Evolutionary conservation across 2,888 invertebrate species (phyloP), one percentile per base, ranked within the genome.

Genomic region (Stratiomys singularior): DNA sequence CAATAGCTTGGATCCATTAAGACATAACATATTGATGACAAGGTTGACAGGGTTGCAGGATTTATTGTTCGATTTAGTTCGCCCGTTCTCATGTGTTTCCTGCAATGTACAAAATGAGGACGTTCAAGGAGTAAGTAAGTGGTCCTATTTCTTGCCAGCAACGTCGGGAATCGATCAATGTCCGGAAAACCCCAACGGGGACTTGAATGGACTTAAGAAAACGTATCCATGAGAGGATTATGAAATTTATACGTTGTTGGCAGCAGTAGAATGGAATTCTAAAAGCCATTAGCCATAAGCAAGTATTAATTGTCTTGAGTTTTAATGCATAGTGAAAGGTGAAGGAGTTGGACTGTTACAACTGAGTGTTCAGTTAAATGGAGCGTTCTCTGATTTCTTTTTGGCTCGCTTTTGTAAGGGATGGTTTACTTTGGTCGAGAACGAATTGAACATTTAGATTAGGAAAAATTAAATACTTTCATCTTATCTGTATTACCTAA

Each of bases 11-110:
- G 52, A n/a, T 72, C 71, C 71, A 72, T 72, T 72, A 56, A 27
- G 71, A 47, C 56, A 56, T 72, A 56, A 72, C 30, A 28, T 72
- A 72, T 72, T 56, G 71, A 52, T 52, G 71, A 52, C 71, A 72
- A 56, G 71, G 71, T 72, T 72, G 71, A 72, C 71, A 56, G 71
- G 71, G 71, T 56, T 72, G 46, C 28, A 52, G 52, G 56, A 72
- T 72, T 72, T 72, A 72, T 72, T 25, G 30, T 27, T 28, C 71
- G 15, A 9, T 15, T 30, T 28, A 28, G 15, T 64, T 47, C 7
- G 23, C 13, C 13, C 30, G 27, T 52, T 18, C 37, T 66, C 66
- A 37, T 66, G 18, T 28, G 18, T 64, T 23, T 66, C 28, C 66
- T 52, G n/a, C 4, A 52, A 4, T 27, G 28, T 18, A 9, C 15